These are phyloP conservation scores for Colius striatus DNA, from an alignment of 2,113 vertebrate species.

Conservation along the genomic window DNA sequence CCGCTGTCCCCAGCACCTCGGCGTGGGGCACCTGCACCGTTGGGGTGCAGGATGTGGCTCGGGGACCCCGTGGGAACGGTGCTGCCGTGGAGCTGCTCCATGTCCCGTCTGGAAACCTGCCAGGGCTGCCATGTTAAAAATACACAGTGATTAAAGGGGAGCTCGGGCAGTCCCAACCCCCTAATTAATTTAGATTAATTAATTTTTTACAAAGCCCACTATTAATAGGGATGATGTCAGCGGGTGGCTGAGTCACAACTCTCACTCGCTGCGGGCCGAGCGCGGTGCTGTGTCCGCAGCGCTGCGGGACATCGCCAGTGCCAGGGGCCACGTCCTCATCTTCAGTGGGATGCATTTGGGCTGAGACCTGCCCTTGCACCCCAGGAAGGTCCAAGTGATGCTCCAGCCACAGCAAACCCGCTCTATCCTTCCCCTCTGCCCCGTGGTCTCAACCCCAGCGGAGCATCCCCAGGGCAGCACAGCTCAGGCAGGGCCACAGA, in stretches of 20 bases:
- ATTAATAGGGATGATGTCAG: constrained; percentile 63
- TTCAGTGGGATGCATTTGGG: fast-evolving
- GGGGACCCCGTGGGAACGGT: neutral
- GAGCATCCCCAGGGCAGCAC: fast-evolving
- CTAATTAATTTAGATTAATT: constrained; percentile 64
- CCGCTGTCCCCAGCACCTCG: fast-evolving
- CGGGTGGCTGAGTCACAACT: constrained; percentile 37
- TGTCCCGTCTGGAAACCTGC: neutral
- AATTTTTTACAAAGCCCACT: constrained; percentile 49
- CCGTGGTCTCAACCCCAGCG: neutral
- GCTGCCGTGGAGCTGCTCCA: fast-evolving
- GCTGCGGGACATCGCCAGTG: fast-evolving
- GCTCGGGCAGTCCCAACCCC: neutral
- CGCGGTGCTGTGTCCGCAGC: neutral
- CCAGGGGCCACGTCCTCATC: neutral
- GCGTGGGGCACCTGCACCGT: fast-evolving
- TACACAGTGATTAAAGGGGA: neutral
- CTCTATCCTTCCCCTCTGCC: neutral
- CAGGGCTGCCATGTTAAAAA: constrained; percentile 9
- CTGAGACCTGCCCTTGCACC: fast-evolving
- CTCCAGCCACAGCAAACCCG: neutral
- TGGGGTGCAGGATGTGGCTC: fast-evolving
- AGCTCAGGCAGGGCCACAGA: neutral
- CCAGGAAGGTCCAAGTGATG: fast-evolving
- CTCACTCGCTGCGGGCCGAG: constrained; percentile 19